Conservation (phyloP, 2,113 vertebrate genomes). For the Spermophilus dauricus region DNA sequence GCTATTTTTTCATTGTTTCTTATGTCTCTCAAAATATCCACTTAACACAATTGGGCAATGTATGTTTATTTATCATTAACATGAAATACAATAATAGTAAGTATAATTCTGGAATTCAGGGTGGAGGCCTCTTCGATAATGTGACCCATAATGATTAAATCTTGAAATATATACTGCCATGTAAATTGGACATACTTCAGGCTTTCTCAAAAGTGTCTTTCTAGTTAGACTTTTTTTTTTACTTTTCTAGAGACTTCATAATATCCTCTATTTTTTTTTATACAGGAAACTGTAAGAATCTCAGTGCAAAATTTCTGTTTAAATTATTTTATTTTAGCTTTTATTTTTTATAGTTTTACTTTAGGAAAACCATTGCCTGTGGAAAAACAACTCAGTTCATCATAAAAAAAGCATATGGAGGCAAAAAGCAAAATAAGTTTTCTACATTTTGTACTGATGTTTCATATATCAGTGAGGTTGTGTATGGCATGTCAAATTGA, state of each 20-base stretch:
- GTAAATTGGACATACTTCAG: neutral
- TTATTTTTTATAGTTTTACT: slow-evolving; percentile 70
- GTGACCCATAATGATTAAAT: neutral
- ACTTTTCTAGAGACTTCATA: slow-evolving; percentile 61
- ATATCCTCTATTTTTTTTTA: slow-evolving; percentile 60
- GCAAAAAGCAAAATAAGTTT: slow-evolving; percentile 80
- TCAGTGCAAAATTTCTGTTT: slow-evolving; percentile 77
- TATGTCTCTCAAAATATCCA: neutral
- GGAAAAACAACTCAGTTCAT: slow-evolving; percentile 77
- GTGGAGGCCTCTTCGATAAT: neutral
- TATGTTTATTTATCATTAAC: slow-evolving; percentile 32
- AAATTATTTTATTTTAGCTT: slow-evolving; percentile 78
- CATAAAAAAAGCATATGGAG: slow-evolving; percentile 78
- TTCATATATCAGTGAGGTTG: slow-evolving; percentile 76
- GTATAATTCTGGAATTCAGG: neutral
- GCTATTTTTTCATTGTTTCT: neutral
- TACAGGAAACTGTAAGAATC: slow-evolving; percentile 72
- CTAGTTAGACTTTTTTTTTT: neutral
- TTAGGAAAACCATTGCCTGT: slow-evolving; percentile 76
- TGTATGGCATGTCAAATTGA: slow-evolving; percentile 49
- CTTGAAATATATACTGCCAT: neutral
- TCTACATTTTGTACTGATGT: slow-evolving; percentile 78
- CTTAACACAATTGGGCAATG: neutral
- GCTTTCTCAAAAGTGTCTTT: slow-evolving; percentile 43
- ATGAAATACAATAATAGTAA: slow-evolving; percentile 11